A percentile compares a stretch with the other conserved stretches of the same genome.
These are phyloP conservation scores for Mesorhabditis spiculigera DNA, from an alignment of 2,888 invertebrate genomes.

Conservation along the genomic window DNA sequence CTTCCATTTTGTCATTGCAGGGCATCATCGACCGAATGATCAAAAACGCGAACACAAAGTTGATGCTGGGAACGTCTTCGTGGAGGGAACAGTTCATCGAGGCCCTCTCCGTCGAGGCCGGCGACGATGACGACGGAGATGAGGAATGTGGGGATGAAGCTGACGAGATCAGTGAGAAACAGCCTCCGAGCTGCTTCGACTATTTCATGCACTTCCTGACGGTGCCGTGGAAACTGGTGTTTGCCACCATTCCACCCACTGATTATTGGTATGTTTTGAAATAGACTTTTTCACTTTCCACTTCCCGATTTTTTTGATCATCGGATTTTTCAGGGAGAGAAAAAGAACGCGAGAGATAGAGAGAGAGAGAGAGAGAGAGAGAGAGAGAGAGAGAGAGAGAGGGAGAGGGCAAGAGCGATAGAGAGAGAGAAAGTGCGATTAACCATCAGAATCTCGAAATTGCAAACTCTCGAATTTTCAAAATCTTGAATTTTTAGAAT, in stretches of 20 bases:
- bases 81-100: constrained; percentile 99
- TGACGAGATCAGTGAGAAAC: constrained; percentile 57
- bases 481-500: too few relatives aligned
- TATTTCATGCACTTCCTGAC: constrained; percentile 93
- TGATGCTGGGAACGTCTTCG: constrained; percentile 85
- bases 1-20: constrained; percentile 26
- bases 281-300: too few relatives aligned
- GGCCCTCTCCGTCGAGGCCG: constrained; percentile 87
- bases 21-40: constrained; percentile 87
- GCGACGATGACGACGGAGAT: constrained; percentile 62
- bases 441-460: too few relatives aligned
- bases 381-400: too few relatives aligned
- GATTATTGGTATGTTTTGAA: constrained; percentile 64
- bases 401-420: too few relatives aligned
- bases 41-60: constrained; percentile 90
- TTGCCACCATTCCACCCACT: constrained; percentile 96
- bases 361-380: too few relatives aligned
- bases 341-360: too few relatives aligned
- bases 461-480: too few relatives aligned
- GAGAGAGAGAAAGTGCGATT: too few relatives aligned
- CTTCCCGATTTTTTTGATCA: too few relatives aligned
- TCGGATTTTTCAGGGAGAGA: too few relatives aligned
- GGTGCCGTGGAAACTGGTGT: constrained; percentile 94
- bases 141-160: constrained; percentile 23
- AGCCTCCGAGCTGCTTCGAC: constrained; percentile 78